These are phyloP conservation scores for Luidia sarsii DNA, from an alignment of 53 echinoderm and acorn worm species.

Conservation along the genomic window DNA sequence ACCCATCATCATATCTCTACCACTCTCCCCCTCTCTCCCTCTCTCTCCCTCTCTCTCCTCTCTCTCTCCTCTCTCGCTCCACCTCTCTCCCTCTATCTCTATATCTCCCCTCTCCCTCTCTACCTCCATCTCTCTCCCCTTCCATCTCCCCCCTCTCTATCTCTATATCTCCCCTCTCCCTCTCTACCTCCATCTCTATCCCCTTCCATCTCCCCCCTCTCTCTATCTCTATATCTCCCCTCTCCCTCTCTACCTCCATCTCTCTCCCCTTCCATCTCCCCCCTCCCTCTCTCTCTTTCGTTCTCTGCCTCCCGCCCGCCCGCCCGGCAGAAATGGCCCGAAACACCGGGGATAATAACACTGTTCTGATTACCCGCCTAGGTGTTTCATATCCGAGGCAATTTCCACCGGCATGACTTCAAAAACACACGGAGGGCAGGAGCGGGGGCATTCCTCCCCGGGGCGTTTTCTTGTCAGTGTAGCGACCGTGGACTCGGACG, in stretches of 20 bases:
- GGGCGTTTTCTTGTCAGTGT: slow-evolving; percentile 51
- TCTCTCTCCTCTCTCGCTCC: neutral
- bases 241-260: neutral
- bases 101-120: too few relatives aligned
- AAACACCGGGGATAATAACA: slow-evolving; percentile 43
- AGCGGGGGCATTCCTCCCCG: slow-evolving; percentile 13
- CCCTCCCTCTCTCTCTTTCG: neutral
- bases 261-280: neutral
- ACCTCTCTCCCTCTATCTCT: neutral
- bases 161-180: neutral
- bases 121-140: neutral
- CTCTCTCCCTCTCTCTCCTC: too few relatives aligned
- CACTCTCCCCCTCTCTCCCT: too few relatives aligned
- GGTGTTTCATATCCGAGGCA: slow-evolving; percentile 55
- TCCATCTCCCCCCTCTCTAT: too few relatives aligned
- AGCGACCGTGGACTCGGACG: slow-evolving; percentile 24
- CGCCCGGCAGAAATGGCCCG: neutral
- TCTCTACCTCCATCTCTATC: neutral
- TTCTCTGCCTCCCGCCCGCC: neutral
- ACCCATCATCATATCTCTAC: too few relatives aligned
- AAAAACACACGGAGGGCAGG: slow-evolving; percentile 36
- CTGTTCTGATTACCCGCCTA: slow-evolving; percentile 35
- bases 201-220: too few relatives aligned
- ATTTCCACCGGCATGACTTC: slow-evolving; percentile 58
- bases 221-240: too few relatives aligned